phyloP scores from a whole-genome alignment of 2,113 vertebrate species.

The Thermophis baileyi region DNA sequence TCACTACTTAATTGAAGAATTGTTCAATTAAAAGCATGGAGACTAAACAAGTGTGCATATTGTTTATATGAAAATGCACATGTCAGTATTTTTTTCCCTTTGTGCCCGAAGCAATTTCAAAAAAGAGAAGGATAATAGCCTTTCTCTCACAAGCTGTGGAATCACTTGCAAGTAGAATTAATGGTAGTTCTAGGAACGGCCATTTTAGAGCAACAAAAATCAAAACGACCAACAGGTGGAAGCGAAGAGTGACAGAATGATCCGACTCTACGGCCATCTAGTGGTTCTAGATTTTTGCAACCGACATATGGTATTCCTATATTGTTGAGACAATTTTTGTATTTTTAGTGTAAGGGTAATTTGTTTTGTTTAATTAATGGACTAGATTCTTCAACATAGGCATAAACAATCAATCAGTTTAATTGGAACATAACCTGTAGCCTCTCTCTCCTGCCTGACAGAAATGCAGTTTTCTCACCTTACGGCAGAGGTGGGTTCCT shows the following conservation, averaged over 20 bases:
- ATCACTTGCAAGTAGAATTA: constrained; percentile 42
- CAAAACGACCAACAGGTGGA: not conserved
- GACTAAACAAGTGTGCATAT: constrained; percentile 4
- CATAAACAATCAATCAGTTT: too few species aligned
- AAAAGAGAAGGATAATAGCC: not conserved
- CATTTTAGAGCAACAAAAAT: not conserved
- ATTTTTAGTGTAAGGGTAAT: not conserved
- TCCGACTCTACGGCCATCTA: not conserved
- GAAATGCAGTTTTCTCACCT: too few species aligned
- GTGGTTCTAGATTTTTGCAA: not conserved
- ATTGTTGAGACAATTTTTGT: not conserved
- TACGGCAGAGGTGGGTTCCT: too few species aligned
- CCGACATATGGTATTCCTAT: not conserved
- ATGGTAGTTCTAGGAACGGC: not conserved
- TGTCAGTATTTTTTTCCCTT: not conserved
- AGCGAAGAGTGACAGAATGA: not conserved
- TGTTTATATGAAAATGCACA: constrained; percentile 11
- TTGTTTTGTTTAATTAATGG: not conserved
- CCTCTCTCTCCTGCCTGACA: too few species aligned
- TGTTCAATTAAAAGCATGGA: constrained; percentile 42
- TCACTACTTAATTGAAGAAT: constrained; percentile 32
- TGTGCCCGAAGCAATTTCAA: constrained; percentile 16
- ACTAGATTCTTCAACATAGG: too few species aligned
- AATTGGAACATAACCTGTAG: too few species aligned
- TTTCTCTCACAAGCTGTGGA: constrained; percentile 20